Percentiles rank a stretch among this genome's conserved stretches.
Conservation (phyloP, 1,140 invertebrate species). For the Microplitis demolitor region DNA sequence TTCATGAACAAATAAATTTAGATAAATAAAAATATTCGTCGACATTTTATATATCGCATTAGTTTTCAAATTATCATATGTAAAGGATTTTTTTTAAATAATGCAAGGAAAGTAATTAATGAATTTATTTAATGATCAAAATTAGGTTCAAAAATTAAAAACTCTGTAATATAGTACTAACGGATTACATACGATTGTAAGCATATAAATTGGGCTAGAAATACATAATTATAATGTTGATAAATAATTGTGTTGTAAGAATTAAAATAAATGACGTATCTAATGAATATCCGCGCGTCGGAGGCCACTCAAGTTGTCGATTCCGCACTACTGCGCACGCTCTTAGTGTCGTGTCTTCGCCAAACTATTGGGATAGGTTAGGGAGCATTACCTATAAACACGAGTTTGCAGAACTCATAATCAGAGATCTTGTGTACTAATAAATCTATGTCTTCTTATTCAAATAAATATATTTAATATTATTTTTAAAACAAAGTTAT, state of each 20-base stretch:
- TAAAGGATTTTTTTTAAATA: not conserved
- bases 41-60: not conserved
- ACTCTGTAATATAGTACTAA: not conserved
- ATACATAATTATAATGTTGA: not conserved
- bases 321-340: not conserved
- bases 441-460: not conserved
- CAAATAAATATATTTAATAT: not conserved
- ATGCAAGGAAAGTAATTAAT: not conserved
- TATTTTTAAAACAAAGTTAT: too few relatives aligned
- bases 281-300: constrained; percentile 6
- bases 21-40: not conserved
- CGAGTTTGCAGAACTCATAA: constrained; percentile 7
- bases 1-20: not conserved
- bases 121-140: not conserved
- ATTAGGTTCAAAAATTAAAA: not conserved
- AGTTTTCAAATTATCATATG: not conserved
- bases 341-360: not conserved
- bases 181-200: not conserved
- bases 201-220: not conserved
- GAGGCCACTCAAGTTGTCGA: not conserved
- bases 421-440: not conserved
- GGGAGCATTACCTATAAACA: constrained; percentile 12
- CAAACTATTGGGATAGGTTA: constrained; percentile 7
- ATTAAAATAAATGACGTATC: constrained; percentile 18
- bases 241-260: constrained; percentile 25